These are phyloP conservation scores for Actinia equina DNA, from an alignment of 64 coral and sea anemone genomes.

Conservation along the genomic window DNA sequence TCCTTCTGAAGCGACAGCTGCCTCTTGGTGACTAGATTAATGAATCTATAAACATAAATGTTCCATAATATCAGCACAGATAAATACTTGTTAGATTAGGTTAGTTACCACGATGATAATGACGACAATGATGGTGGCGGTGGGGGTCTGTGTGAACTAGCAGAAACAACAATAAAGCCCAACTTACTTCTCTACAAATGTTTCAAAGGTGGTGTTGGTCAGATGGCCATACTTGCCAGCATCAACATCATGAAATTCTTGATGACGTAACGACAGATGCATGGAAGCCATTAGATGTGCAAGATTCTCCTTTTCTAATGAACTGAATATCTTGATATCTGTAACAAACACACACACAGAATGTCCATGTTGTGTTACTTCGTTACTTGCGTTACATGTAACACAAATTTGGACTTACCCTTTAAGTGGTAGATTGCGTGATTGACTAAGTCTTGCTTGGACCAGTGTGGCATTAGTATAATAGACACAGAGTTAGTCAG, in stretches of 20 bases:
- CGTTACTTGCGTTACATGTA: not conserved
- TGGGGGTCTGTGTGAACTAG: no score
- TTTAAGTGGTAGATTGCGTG: conserved; percentile 63
- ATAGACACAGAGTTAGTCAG: conserved; percentile 90
- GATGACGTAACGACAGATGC: conserved; percentile 80
- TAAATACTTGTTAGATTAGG: no score
- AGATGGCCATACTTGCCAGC: conserved; percentile 86
- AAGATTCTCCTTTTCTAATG: conserved; percentile 83
- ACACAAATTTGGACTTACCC: conserved; percentile 40
- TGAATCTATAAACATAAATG: conserved; percentile 46
- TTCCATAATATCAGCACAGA: no score
- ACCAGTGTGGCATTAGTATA: conserved; percentile 78
- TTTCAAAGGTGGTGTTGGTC: conserved; percentile 93
- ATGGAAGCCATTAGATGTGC: conserved; percentile 92
- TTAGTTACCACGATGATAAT: not conserved
- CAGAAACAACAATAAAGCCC: not conserved
- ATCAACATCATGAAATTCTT: conserved; percentile 61
- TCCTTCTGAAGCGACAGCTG: conserved; percentile 57
- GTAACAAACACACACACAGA: not conserved
- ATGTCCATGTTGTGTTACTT: not conserved
- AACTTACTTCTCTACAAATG: conserved; percentile 86
- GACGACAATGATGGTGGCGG: not conserved
- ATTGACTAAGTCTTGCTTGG: conserved; percentile 71
- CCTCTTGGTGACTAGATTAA: conserved; percentile 70
- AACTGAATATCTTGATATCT: conserved; percentile 76